Conservation (phyloP, 1,140 invertebrate species). For the Brachionus calyciflorus region DNA sequence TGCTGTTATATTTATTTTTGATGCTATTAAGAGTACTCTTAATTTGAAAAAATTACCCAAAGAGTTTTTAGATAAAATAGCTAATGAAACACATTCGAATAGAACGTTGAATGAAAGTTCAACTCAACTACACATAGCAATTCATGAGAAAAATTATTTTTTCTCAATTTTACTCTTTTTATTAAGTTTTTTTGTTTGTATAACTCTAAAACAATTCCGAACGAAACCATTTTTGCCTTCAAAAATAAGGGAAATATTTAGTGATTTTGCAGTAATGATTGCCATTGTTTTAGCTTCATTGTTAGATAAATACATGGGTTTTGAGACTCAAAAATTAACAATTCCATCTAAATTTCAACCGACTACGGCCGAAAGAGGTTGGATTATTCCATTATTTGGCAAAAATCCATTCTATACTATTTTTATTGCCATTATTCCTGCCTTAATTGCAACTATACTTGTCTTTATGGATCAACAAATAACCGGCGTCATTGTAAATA, state of each 20-base stretch:
- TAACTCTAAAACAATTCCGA: constrained; percentile 52
- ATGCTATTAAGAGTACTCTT: constrained; percentile 55
- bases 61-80: not conserved
- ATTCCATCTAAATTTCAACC: constrained; percentile 55
- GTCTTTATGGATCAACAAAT: constrained; percentile 62
- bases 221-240: constrained; percentile 53
- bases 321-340: constrained; percentile 61
- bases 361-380: constrained; percentile 53
- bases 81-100: not conserved
- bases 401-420: constrained; percentile 51
- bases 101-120: not conserved
- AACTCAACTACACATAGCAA: not conserved
- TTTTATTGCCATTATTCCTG: constrained; percentile 52
- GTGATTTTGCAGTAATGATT: constrained; percentile 63
- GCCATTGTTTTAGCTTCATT: constrained; percentile 60
- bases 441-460: constrained; percentile 57
- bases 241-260: constrained; percentile 54
- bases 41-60: not conserved
- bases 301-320: constrained; percentile 54
- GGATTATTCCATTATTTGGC: constrained; percentile 55
- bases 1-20: constrained; percentile 60
- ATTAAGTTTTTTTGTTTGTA: constrained; percentile 56
- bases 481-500: constrained; percentile 61
- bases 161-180: constrained; percentile 58
- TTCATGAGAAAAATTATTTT: constrained; percentile 51